These are phyloP conservation scores for Allophyes oxyacanthae DNA, from an alignment of 2,888 invertebrate genomes.

Conservation along the genomic window DNA sequence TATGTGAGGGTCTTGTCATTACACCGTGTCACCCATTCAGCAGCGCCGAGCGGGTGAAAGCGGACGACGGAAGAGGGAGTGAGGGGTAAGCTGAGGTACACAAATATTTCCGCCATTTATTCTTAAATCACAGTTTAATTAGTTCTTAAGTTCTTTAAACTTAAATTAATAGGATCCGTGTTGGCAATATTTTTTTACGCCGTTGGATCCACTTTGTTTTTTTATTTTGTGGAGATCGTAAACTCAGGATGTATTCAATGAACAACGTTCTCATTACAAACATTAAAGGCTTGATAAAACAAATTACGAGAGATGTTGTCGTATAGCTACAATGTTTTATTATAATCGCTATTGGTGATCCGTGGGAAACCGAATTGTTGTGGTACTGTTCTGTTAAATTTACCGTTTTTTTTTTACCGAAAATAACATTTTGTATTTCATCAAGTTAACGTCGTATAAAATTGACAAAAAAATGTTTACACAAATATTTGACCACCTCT, in stretches of 20 bases:
- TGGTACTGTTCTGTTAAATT: slow-evolving; percentile 78
- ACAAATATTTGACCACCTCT: too few species aligned
- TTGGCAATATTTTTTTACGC: slow-evolving; percentile 55
- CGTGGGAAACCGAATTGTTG: slow-evolving; percentile 60
- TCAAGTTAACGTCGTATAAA: slow-evolving; percentile 37
- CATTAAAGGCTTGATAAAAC: slow-evolving; percentile 72
- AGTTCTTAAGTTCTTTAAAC: slow-evolving; percentile 50
- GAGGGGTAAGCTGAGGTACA: neutral
- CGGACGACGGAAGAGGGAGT: neutral
- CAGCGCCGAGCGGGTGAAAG: slow-evolving; percentile 1
- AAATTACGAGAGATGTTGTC: slow-evolving; percentile 68
- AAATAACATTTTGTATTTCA: slow-evolving; percentile 50
- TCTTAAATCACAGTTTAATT: slow-evolving; percentile 47
- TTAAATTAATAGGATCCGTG: slow-evolving; percentile 37
- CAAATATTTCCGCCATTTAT: slow-evolving; percentile 23
- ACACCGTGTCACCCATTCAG: neutral
- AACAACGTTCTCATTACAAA: slow-evolving; percentile 54
- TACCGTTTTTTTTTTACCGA: slow-evolving; percentile 31
- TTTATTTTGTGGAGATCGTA: slow-evolving; percentile 68
- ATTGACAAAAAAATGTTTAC: too few species aligned
- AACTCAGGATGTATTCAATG: slow-evolving; percentile 65
- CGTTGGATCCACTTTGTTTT: slow-evolving; percentile 44
- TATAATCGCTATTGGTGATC: slow-evolving; percentile 68
- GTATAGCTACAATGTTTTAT: slow-evolving; percentile 68
- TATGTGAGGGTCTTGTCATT: neutral